Conservation (phyloP, 2,888 invertebrate species). For the Latrodectus elegans region DNA sequence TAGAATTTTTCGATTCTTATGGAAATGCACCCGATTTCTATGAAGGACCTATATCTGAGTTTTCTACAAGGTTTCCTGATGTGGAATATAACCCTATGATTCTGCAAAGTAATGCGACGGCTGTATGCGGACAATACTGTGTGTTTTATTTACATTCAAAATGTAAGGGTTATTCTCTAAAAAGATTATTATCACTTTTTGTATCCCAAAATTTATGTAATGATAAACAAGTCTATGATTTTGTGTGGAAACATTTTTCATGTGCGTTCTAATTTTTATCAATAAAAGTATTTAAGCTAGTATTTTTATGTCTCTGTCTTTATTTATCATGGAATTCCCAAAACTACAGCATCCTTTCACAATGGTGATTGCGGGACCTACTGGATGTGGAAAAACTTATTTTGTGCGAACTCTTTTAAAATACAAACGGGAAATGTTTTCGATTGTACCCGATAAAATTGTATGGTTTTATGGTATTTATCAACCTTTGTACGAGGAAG, state of each 20-base stretch:
- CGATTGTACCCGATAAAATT: neutral
- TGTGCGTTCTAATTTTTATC: neutral
- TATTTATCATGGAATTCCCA: too few relatives aligned
- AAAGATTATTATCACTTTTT: too few relatives aligned
- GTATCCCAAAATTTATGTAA: neutral
- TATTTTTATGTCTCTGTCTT: neutral
- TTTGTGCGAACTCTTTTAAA: neutral
- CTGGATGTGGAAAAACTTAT: slow-evolving; percentile 12
- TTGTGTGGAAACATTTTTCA: neutral
- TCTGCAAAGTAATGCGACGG: too few relatives aligned
- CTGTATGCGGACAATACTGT: too few relatives aligned
- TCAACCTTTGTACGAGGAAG: slow-evolving; percentile 14
- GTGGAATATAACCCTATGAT: too few relatives aligned
- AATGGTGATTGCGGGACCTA: slow-evolving; percentile 10
- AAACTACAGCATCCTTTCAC: slow-evolving; percentile 14
- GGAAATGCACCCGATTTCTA: too few relatives aligned
- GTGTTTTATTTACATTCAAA: too few relatives aligned
- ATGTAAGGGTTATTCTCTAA: too few relatives aligned
- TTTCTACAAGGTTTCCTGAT: too few relatives aligned
- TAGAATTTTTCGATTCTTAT: too few relatives aligned
- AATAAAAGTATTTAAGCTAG: neutral
- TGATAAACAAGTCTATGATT: neutral
- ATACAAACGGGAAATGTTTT: slow-evolving; percentile 2
- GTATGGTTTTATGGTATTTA: slow-evolving; percentile 24
- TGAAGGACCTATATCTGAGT: too few relatives aligned